phyloP scores from a whole-genome alignment of 2,888 invertebrate genomes.

The Clostera curtula region DNA sequence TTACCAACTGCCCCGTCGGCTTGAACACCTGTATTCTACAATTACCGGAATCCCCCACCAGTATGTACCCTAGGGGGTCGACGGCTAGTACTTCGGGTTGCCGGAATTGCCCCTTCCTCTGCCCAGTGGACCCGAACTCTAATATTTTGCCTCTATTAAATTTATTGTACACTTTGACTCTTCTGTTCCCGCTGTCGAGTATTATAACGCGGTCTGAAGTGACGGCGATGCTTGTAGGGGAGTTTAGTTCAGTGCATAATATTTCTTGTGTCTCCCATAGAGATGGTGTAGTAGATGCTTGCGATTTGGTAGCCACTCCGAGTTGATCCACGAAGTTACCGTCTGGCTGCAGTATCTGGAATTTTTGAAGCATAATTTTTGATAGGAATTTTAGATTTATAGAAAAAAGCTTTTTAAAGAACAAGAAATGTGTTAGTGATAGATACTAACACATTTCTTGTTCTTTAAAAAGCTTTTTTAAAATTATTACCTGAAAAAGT shows the following conservation, averaged over 20 bases:
- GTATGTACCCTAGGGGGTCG: slow-evolving; percentile 82
- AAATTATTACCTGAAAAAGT: too few relatives aligned
- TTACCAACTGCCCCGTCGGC: slow-evolving; percentile 79
- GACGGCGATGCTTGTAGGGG: slow-evolving; percentile 82
- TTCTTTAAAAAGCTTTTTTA: too few relatives aligned
- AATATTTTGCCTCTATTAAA: slow-evolving; percentile 68
- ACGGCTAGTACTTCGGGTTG: slow-evolving; percentile 83
- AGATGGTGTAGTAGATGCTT: slow-evolving; percentile 35
- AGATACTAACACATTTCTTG: too few relatives aligned
- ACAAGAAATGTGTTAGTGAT: too few relatives aligned
- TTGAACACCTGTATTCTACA: slow-evolving; percentile 84
- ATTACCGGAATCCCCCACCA: slow-evolving; percentile 87
- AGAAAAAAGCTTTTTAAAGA: too few relatives aligned
- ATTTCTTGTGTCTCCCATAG: slow-evolving; percentile 50
- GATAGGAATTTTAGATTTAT: too few relatives aligned
- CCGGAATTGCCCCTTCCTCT: slow-evolving; percentile 80
- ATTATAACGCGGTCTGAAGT: slow-evolving; percentile 70
- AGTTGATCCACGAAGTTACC: slow-evolving; percentile 77
- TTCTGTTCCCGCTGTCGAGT: slow-evolving; percentile 82
- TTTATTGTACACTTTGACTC: slow-evolving; percentile 77
- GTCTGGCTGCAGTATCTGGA: slow-evolving; percentile 67
- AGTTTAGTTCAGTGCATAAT: slow-evolving; percentile 76
- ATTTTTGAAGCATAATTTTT: slow-evolving; percentile 6
- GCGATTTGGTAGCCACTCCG: slow-evolving; percentile 63
- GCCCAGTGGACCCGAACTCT: slow-evolving; percentile 80